Base-by-base conservation (phyloP, 2,113 vertebrate species). In the Peromyscus leucopus region DNA sequence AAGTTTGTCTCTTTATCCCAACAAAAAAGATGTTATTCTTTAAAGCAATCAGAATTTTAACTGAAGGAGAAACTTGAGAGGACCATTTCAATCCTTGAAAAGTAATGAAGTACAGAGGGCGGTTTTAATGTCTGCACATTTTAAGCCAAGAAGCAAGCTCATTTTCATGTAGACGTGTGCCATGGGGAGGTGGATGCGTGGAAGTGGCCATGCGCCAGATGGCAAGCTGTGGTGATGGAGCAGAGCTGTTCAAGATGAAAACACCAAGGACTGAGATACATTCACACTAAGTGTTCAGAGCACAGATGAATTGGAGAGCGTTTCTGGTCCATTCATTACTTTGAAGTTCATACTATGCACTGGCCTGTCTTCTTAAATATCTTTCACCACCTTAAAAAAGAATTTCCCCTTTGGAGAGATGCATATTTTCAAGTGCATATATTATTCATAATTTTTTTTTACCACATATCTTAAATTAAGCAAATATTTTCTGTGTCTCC, bases 151-250 rank as follows among this genome's bases (percentile, higher is more conserved):
- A 91, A 72, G 79, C 69, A 90, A 80, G 80, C 72, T 79, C 31
- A 19, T 72, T 79, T 84, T 75, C 69, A 89, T 71, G 42, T 93
- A 95, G 95, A 93, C 46, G 28, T 0, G 71, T 96, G 97, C 94
- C 82, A 95, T 83, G 90, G 57, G 85, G 83, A 94, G 71, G 1
- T 72, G 51, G 36, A 91, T 69, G 97, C 72, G 90, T 2, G 86
- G n/a, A 97, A 97, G 96, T 96, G 36, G 46, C 86, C 95, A 80
- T 92, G 33, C 83, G 80, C 89, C 97, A 96, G 97, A 96, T 67
- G 96, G 97, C 51, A 88, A 89, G 55, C 59, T 22, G 76, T 46
- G 89, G 12, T 19, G 96, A 89, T 59, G 88, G 69, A 93, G 75
- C 21, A 21, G 94, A 67, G 17, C 80, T 95, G 46, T 92, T 90